A percentile compares a stretch with the other conserved stretches of the same genome.
Evolutionary conservation across 2,797 vertebrate species (phyloP).

Genomic region (Peromyscus attwateri): DNA sequence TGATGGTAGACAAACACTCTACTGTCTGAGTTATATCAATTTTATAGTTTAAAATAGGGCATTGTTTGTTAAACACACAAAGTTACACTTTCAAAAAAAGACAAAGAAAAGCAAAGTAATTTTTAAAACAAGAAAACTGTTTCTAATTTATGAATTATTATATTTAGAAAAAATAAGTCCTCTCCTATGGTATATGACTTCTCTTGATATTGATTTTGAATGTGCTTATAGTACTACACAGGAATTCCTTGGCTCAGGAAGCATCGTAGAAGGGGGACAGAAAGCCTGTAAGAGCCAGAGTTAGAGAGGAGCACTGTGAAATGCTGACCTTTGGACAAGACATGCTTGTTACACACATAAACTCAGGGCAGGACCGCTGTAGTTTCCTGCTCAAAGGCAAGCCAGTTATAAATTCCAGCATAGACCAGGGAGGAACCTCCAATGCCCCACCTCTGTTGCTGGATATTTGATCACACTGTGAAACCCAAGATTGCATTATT

Average conservation of each 20-base stretch:
- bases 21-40: background rate
- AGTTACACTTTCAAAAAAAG: background rate
- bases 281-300: background rate
- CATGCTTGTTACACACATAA: background rate
- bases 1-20: background rate
- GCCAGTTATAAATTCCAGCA: background rate
- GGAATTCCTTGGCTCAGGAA: background rate
- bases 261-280: background rate
- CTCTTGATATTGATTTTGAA: background rate
- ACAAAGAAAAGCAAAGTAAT: background rate
- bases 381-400: background rate
- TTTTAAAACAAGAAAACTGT: background rate
- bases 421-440: background rate
- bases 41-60: background rate
- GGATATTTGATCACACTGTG: background rate
- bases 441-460: background rate
- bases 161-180: background rate
- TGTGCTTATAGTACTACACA: background rate
- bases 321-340: background rate
- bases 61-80: background rate
- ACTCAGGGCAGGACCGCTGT: background rate
- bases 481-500: background rate
- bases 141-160: background rate
- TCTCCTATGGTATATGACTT: too few relatives aligned
- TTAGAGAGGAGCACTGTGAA: too few relatives aligned